Evolutionary conservation across 2,888 invertebrate genomes (phyloP).

Genomic region (Drosophila formosana): DNA sequence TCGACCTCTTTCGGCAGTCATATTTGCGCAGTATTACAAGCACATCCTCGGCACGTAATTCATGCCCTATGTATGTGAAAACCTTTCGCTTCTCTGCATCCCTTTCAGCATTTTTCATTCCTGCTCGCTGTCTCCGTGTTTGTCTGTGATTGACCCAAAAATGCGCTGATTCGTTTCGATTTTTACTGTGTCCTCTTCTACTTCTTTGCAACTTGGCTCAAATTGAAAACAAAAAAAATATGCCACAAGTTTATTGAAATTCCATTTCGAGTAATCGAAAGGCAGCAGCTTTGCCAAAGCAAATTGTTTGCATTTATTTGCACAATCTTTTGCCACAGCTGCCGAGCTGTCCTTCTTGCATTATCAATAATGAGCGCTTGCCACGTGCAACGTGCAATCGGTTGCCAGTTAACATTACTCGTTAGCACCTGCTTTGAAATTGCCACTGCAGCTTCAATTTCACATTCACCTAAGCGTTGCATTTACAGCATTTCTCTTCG

Average conservation of each 20-base stretch:
- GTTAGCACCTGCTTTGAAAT: slow-evolving; percentile 54
- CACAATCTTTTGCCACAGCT: neutral
- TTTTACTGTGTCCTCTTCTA: slow-evolving; percentile 48
- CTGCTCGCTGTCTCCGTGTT: slow-evolving; percentile 8
- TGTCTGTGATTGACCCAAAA: slow-evolving; percentile 73
- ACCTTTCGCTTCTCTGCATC: neutral
- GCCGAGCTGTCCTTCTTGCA: slow-evolving; percentile 1
- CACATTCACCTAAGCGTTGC: slow-evolving; percentile 46
- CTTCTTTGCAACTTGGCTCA: slow-evolving; percentile 18
- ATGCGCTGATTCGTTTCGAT: slow-evolving; percentile 76
- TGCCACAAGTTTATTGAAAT: slow-evolving; percentile 44
- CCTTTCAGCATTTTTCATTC: neutral
- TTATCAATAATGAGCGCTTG: slow-evolving; percentile 11
- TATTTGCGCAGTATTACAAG: slow-evolving; percentile 11
- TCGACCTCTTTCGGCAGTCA: neutral
- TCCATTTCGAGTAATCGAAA: slow-evolving; percentile 13
- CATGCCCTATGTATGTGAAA: slow-evolving; percentile 39
- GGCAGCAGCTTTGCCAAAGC: slow-evolving; percentile 11
- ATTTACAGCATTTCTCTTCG: slow-evolving; percentile 10
- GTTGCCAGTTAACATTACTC: slow-evolving; percentile 44
- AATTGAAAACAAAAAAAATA: slow-evolving; percentile 58
- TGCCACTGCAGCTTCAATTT: slow-evolving; percentile 11
- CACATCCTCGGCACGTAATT: slow-evolving; percentile 65
- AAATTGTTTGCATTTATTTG: slow-evolving; percentile 38
- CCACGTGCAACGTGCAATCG: slow-evolving; percentile 20